These are phyloP conservation scores for Venturia canescens DNA, from an alignment of 1,140 invertebrate species.

Conservation along the genomic window DNA sequence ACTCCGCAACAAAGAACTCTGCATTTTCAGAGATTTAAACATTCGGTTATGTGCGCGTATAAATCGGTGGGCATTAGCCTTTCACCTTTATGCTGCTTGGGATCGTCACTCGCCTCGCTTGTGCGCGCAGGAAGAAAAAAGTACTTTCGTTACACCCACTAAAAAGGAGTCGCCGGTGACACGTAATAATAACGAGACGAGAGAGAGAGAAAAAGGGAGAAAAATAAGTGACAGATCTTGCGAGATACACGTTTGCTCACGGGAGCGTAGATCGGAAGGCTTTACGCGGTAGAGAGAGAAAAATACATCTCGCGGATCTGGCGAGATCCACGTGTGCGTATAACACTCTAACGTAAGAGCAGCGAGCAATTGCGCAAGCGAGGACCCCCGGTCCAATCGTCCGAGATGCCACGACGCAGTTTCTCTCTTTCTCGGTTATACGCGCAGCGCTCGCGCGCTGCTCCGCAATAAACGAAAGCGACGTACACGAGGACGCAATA, in stretches of 20 bases:
- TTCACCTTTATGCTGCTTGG: conserved; percentile 5
- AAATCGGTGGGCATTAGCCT: neutral
- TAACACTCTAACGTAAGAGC: neutral
- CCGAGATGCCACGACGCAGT: conserved; percentile 6
- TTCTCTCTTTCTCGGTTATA: neutral
- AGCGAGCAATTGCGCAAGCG: conserved; percentile 26
- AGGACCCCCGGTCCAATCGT: conserved; percentile 27
- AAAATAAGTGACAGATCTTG: neutral
- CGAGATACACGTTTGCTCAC: neutral
- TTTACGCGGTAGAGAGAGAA: neutral
- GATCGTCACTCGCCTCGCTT: neutral
- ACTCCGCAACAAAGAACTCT: neutral
- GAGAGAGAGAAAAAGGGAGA: neutral
- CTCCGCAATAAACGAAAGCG: neutral
- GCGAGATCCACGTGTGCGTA: conserved; percentile 37
- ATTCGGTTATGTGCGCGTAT: neutral
- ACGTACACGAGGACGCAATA: conserved; percentile 61
- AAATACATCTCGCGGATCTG: conserved; percentile 5
- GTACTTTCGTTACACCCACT: conserved; percentile 22
- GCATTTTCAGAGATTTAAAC: neutral
- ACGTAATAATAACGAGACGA: conserved; percentile 18
- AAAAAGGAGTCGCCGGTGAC: neutral
- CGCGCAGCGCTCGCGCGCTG: too few relatives aligned
- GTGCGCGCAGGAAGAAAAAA: neutral
- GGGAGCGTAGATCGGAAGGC: neutral